A percentile compares a stretch with the other conserved stretches of the same genome.
Conservation (phyloP, 1,140 invertebrate species). For the Sarcophaga peregrina region DNA sequence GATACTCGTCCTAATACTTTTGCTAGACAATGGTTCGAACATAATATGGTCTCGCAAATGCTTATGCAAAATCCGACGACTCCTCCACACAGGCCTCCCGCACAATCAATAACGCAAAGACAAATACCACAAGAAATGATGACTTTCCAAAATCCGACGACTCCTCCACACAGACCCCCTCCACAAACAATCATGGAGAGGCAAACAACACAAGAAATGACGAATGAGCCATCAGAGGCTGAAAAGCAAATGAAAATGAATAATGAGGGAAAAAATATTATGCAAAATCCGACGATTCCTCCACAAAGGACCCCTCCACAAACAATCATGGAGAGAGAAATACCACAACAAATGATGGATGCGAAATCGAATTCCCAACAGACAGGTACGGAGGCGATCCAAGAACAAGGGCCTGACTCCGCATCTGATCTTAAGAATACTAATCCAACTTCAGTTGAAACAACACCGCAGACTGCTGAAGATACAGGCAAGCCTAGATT, state of each 20-base stretch:
- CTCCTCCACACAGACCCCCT: neutral
- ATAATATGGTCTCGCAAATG: conserved; percentile 33
- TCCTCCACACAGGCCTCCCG: neutral
- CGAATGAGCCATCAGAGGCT: neutral
- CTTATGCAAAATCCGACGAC: too few relatives aligned
- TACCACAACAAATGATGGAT: neutral
- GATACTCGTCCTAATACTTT: neutral
- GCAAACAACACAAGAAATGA: neutral
- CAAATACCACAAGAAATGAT: neutral
- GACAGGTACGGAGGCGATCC: conserved; percentile 41
- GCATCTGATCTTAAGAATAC: neutral
- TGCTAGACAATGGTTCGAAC: neutral
- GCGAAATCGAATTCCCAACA: conserved; percentile 12
- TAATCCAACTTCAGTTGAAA: conserved; percentile 49
- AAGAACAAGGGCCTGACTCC: neutral
- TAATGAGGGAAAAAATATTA: too few relatives aligned
- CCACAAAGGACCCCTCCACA: too few relatives aligned
- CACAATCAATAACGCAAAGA: neutral
- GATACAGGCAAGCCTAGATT: conserved; percentile 50
- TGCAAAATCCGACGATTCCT: too few relatives aligned
- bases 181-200: neutral
- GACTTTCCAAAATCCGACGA: neutral
- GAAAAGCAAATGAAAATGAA: neutral
- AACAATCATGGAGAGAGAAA: neutral
- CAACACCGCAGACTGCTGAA: conserved; percentile 55